A percentile compares a stretch with the other conserved stretches of the same genome.
These are phyloP conservation scores for Cantharis rustica DNA, from an alignment of 2,888 invertebrate genomes.

Conservation along the genomic window DNA sequence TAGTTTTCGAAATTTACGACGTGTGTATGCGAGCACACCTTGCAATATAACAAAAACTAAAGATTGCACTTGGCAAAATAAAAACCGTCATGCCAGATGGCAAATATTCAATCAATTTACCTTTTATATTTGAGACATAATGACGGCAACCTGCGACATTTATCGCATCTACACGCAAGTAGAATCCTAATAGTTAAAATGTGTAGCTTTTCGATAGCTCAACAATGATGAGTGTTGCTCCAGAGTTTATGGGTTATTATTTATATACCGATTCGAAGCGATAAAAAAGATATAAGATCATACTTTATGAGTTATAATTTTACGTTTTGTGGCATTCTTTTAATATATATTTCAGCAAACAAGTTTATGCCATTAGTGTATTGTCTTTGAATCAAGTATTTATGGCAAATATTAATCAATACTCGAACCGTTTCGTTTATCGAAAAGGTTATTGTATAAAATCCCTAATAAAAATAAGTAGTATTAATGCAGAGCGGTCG, in stretches of 20 bases:
- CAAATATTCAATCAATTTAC: slow-evolving; percentile 15
- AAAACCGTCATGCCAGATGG: slow-evolving; percentile 3
- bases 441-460: background rate
- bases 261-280: slow-evolving; percentile 21
- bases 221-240: slow-evolving; percentile 14
- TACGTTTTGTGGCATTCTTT: slow-evolving; percentile 15
- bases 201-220: slow-evolving; percentile 15
- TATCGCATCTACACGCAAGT: slow-evolving; percentile 11
- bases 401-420: background rate
- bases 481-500: too few relatives aligned
- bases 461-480: background rate
- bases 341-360: slow-evolving; percentile 16
- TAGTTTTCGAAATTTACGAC: slow-evolving; percentile 25
- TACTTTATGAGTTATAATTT: slow-evolving; percentile 25
- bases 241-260: slow-evolving; percentile 21
- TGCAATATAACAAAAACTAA: slow-evolving; percentile 23
- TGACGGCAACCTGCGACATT: slow-evolving; percentile 5
- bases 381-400: slow-evolving; percentile 1
- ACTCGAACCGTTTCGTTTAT: background rate
- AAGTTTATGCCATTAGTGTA: slow-evolving; percentile 23
- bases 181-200: slow-evolving; percentile 19
- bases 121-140: slow-evolving; percentile 9
- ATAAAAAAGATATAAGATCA: slow-evolving; percentile 22
- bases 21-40: slow-evolving; percentile 27
- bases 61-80: slow-evolving; percentile 14